Percentiles rank a stretch among this genome's conserved stretches.
These are phyloP conservation scores for Synergus umbraculus DNA, from an alignment of 2,888 invertebrate species.

Conservation along the genomic window DNA sequence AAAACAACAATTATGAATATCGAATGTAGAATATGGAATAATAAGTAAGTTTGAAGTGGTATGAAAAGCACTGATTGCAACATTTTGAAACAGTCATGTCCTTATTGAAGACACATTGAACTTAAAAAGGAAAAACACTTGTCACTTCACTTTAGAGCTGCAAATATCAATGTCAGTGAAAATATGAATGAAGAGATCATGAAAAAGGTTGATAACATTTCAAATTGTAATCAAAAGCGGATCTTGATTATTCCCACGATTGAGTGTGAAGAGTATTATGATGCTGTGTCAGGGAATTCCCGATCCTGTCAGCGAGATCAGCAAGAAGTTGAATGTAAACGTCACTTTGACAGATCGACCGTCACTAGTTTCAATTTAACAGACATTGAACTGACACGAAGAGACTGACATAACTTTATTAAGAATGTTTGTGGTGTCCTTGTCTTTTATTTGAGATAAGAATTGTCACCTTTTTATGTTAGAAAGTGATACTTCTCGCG, in stretches of 20 bases:
- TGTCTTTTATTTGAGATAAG: neutral
- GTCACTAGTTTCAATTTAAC: conserved; percentile 9
- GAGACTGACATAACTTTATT: neutral
- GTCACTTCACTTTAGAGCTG: no score
- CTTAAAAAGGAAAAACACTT: no score
- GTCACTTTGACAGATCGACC: conserved; percentile 32
- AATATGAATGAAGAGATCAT: no score
- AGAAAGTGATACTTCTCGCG: conserved; percentile 18
- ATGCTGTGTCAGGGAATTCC: neutral
- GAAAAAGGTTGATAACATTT: no score
- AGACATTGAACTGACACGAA: conserved; percentile 1
- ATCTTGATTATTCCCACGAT: conserved; percentile 21
- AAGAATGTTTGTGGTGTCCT: neutral
- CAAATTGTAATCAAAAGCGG: neutral
- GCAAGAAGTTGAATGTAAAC: conserved; percentile 14
- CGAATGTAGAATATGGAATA: no score
- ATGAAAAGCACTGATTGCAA: no score
- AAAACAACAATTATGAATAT: no score
- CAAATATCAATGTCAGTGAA: no score
- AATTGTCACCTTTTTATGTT: neutral
- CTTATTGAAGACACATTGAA: no score
- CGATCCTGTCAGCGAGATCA: neutral
- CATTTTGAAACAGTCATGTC: no score
- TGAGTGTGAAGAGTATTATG: neutral
- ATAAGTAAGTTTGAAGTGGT: no score